Evolutionary conservation across 2,888 invertebrate species (phyloP), one percentile per base, ranked within the genome.

Genomic region (Nipponacmea schrenckii): DNA sequence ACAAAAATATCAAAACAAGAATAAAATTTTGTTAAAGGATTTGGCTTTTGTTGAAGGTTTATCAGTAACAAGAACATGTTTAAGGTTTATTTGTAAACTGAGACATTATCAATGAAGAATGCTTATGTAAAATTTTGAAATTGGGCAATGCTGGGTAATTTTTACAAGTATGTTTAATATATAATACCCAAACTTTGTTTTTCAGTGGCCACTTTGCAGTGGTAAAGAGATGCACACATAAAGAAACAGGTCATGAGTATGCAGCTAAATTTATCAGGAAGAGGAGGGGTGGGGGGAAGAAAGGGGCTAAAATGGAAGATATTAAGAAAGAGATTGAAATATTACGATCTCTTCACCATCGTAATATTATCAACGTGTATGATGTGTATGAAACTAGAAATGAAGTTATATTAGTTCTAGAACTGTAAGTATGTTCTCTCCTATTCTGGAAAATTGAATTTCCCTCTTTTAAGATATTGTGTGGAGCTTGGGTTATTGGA

Each of bases 191-290:
- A 67, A 45, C 44, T n/a, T 69, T 24, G 73, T 8, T 44, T 78
- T 79, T 62, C 79, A 93, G 92, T 86, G 93, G 93, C 67, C 92
- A 92, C 87, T 93, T 92, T 88, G 92, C 93, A 8, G 90, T 92
- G 67, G 93, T 93, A 48, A 90, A 91, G 81, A 90, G 91, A 83
- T 92, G 92, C 76, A 85, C 89, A 69, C 90, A 91, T 77, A 88
- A 90, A 76, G 87, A 89, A 74, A 91, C 91, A 7, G 90, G 91
- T 15, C 85, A 88, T 62, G 89, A 91, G 75, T 92, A 91, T 84
- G 93, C 93, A 46, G 93, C 92, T 72, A 93, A 93, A 87, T 92
- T 92, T 84, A 92, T 93, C 84, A 89, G 91, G 74, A 92, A 92
- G 81, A 89, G 91, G 31, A 89, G 92, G 68, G 81, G 82, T 12